Conservation (phyloP, 2,113 vertebrate genomes). For the Eurypyga helias region DNA sequence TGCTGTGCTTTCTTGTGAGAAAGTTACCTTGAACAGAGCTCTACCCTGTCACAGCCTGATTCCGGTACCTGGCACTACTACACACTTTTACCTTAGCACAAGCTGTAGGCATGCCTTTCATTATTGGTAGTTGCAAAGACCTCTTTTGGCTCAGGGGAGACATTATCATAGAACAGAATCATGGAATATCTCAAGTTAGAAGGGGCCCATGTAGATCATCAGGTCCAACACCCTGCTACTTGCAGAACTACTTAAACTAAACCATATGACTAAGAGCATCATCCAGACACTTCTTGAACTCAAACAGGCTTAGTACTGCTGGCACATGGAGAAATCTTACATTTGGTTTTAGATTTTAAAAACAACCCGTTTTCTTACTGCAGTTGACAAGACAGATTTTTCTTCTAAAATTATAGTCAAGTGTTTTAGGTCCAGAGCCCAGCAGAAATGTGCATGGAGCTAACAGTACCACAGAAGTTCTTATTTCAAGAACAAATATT, state of each 20-base stretch:
- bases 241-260: background rate
- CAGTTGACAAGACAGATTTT: background rate
- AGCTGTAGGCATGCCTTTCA: background rate
- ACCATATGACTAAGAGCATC: background rate
- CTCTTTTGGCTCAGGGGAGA: background rate
- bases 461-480: background rate
- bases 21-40: background rate
- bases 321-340: background rate
- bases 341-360: background rate
- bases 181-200: background rate
- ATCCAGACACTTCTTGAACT: background rate
- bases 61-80: background rate
- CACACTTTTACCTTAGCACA: background rate
- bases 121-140: background rate
- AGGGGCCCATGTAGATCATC: background rate
- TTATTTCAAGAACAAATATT: background rate
- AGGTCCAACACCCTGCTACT: background rate
- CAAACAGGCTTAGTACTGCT: background rate
- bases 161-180: accelerated
- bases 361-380: background rate
- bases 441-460: background rate
- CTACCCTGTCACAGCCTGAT: background rate
- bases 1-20: accelerated
- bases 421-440: background rate
- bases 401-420: background rate